phyloP scores from a whole-genome alignment of 1,140 invertebrate species.

The Magallana angulata region DNA sequence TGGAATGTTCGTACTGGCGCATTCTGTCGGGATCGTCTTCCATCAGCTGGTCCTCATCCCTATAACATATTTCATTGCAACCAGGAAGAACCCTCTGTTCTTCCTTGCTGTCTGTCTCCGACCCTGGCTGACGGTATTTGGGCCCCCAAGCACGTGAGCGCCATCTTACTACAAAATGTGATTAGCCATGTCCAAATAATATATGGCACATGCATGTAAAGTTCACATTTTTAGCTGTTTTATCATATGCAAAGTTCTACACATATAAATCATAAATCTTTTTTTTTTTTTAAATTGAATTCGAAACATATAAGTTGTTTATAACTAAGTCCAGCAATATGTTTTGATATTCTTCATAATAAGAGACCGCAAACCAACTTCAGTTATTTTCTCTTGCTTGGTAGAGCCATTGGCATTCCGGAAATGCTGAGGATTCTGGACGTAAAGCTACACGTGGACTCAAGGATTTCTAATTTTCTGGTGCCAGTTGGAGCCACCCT shows the following conservation, averaged over 20 bases:
- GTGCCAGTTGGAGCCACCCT: slow-evolving; percentile 50
- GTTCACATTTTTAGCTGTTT: no score
- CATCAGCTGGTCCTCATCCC: slow-evolving; percentile 92
- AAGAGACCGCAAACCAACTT: no score
- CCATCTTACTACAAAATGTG: no score
- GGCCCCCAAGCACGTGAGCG: slow-evolving; percentile 87
- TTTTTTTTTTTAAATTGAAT: no score
- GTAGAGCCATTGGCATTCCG: slow-evolving; percentile 53
- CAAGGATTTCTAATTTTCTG: slow-evolving; percentile 50
- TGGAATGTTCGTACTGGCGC: slow-evolving; percentile 92
- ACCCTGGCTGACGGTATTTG: slow-evolving; percentile 93
- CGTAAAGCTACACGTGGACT: slow-evolving; percentile 47
- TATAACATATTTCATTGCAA: slow-evolving; percentile 90
- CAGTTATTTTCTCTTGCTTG: background rate
- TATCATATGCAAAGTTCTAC: no score
- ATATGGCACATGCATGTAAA: no score
- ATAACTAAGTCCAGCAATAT: no score
- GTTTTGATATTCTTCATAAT: no score
- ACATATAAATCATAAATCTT: no score
- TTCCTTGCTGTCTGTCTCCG: slow-evolving; percentile 92
- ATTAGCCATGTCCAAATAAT: no score
- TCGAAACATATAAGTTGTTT: no score
- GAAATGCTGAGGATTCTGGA: slow-evolving; percentile 47
- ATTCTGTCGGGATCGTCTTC: slow-evolving; percentile 90
- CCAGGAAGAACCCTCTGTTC: slow-evolving; percentile 92